Conservation (phyloP, 2,888 invertebrate species). For the Chironomus riparius region DNA sequence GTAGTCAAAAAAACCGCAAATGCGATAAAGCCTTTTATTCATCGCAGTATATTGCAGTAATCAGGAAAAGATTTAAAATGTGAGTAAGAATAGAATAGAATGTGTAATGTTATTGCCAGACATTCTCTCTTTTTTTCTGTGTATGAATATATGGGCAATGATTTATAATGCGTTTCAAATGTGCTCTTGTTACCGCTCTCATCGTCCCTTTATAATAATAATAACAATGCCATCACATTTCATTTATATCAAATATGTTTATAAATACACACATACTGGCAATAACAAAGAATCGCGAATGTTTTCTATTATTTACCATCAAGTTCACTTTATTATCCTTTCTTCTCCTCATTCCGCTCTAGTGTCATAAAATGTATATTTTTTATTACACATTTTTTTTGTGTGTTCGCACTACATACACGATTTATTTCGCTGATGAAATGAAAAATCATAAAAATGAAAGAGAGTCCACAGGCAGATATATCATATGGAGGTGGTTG, state of each 20-base stretch:
- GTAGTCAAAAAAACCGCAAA: too few species aligned
- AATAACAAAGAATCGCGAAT: neutral
- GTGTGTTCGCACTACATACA: slow-evolving; percentile 17
- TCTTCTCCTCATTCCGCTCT: neutral
- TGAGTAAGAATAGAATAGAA: too few species aligned
- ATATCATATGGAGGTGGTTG: neutral
- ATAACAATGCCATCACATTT: neutral
- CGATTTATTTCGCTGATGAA: slow-evolving; percentile 7
- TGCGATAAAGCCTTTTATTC: too few species aligned
- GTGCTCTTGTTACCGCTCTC: slow-evolving; percentile 12
- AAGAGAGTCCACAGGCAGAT: neutral
- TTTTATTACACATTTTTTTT: slow-evolving; percentile 18
- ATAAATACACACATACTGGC: neutral
- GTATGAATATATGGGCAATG: slow-evolving; percentile 10
- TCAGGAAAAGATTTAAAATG: too few species aligned
- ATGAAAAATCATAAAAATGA: slow-evolving; percentile 7
- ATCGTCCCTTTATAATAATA: neutral
- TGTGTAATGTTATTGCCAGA: neutral
- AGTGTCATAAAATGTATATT: neutral
- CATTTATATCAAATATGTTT: neutral
- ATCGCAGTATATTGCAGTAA: too few species aligned
- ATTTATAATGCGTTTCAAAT: slow-evolving; percentile 25
- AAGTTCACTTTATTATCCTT: neutral
- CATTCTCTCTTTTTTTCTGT: too few species aligned
- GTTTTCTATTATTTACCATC: neutral